phyloP scores from a whole-genome alignment of 1,140 invertebrate species.

The Cotesia chilonis region DNA sequence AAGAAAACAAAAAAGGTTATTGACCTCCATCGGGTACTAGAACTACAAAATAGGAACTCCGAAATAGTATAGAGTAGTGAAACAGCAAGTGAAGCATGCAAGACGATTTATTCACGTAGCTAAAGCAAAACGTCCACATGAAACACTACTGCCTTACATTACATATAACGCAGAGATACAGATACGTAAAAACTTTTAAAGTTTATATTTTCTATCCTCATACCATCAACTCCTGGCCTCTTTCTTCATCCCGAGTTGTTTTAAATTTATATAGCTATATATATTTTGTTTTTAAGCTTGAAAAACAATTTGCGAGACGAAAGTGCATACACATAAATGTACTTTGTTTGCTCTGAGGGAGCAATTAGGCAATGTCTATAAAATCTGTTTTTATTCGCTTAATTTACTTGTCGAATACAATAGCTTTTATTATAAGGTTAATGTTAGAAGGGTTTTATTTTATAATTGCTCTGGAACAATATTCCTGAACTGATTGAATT shows the following conservation, averaged over 20 bases:
- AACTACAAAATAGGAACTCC: too few species aligned
- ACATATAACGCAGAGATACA: constrained; percentile 14
- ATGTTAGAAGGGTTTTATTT: too few species aligned
- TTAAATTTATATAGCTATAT: too few species aligned
- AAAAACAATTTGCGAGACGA: constrained; percentile 19
- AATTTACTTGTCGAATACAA: neutral
- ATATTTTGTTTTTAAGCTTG: neutral
- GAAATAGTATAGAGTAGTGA: constrained; percentile 2
- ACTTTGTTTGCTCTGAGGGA: neutral
- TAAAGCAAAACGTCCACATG: constrained; percentile 25
- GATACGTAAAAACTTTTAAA: constrained; percentile 27
- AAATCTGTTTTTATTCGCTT: neutral
- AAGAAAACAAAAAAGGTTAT: constrained; percentile 10
- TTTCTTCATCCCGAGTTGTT: neutral
- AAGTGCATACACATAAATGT: neutral
- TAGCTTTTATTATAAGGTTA: neutral
- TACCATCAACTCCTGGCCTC: neutral
- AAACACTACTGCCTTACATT: constrained; percentile 20
- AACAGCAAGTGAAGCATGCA: constrained; percentile 7
- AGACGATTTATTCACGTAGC: constrained; percentile 32
- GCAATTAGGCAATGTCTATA: constrained; percentile 18
- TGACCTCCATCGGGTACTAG: neutral
- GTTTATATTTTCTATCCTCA: neutral
- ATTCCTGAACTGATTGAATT: neutral
- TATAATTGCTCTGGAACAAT: neutral